These are phyloP conservation scores for Odocoileus hemionus DNA, from an alignment of 2,113 vertebrate species.

Conservation along the genomic window DNA sequence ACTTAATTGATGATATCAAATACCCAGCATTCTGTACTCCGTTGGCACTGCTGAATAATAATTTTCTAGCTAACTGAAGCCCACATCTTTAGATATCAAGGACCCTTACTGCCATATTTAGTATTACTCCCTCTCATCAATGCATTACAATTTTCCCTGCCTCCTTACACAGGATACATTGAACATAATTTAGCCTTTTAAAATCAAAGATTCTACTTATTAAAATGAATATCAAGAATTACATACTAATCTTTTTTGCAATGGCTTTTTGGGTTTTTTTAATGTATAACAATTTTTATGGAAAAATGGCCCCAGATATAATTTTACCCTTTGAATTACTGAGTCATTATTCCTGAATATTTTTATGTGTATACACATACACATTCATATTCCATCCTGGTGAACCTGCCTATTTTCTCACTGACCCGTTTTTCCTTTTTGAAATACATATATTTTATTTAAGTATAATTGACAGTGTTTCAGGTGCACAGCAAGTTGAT, in stretches of 20 bases:
- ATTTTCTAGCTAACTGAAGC: neutral
- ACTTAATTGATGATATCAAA: neutral
- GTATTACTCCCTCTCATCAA: neutral
- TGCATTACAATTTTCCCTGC: neutral
- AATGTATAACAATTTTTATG: neutral
- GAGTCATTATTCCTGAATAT: neutral
- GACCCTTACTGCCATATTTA: neutral
- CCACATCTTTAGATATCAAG: neutral
- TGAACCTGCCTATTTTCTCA: neutral
- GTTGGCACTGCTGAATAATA: neutral
- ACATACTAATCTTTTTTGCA: neutral
- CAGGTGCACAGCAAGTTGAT: neutral
- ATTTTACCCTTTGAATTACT: conserved; percentile 21
- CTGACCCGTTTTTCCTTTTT: neutral
- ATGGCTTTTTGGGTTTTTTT: neutral
- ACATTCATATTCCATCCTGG: neutral
- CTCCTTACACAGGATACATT: neutral
- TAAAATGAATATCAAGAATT: neutral
- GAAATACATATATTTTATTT: neutral
- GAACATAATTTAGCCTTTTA: neutral
- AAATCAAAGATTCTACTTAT: neutral
- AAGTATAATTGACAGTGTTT: neutral
- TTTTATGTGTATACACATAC: neutral
- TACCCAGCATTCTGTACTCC: neutral
- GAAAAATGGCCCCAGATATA: neutral